Percentiles rank a stretch among this genome's conserved stretches.
These are phyloP conservation scores for Drosophila aldrichi DNA, from an alignment of 2,888 invertebrate species.

Conservation along the genomic window DNA sequence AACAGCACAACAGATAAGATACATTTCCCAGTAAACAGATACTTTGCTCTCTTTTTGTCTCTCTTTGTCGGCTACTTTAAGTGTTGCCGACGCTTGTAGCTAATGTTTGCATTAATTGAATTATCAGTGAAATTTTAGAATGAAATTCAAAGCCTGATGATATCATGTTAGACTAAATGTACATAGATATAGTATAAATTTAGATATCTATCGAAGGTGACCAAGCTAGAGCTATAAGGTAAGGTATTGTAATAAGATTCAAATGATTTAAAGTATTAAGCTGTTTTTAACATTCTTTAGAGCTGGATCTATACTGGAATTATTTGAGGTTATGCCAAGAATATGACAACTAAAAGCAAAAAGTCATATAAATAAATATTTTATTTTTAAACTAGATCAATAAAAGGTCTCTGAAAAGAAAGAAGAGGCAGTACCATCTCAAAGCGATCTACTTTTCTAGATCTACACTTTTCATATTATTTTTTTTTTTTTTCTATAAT, in stretches of 20 bases:
- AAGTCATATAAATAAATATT: too few species aligned
- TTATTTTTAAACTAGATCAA: too few species aligned
- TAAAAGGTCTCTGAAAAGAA: too few species aligned
- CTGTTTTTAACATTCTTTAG: too few species aligned
- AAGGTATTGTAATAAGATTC: not conserved
- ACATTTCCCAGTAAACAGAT: slow-evolving; percentile 42
- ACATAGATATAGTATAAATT: not conserved
- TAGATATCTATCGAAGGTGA: not conserved
- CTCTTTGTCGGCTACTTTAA: not conserved
- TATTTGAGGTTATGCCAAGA: too few species aligned
- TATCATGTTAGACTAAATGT: slow-evolving; percentile 58
- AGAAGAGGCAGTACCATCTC: too few species aligned
- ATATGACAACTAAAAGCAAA: too few species aligned
- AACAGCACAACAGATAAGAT: slow-evolving; percentile 66
- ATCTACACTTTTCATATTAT: too few species aligned
- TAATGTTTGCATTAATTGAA: slow-evolving; percentile 73
- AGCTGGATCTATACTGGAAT: too few species aligned
- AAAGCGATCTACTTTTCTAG: too few species aligned
- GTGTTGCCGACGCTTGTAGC: slow-evolving; percentile 34
- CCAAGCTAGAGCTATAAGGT: not conserved
- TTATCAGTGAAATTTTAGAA: slow-evolving; percentile 63
- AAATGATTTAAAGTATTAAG: too few species aligned
- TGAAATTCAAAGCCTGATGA: slow-evolving; percentile 43
- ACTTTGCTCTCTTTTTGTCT: not conserved
- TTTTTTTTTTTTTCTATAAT: too few species aligned